These are phyloP conservation scores for Alligator mississippiensis DNA, from an alignment of 2,113 vertebrate genomes.

Conservation along the genomic window DNA sequence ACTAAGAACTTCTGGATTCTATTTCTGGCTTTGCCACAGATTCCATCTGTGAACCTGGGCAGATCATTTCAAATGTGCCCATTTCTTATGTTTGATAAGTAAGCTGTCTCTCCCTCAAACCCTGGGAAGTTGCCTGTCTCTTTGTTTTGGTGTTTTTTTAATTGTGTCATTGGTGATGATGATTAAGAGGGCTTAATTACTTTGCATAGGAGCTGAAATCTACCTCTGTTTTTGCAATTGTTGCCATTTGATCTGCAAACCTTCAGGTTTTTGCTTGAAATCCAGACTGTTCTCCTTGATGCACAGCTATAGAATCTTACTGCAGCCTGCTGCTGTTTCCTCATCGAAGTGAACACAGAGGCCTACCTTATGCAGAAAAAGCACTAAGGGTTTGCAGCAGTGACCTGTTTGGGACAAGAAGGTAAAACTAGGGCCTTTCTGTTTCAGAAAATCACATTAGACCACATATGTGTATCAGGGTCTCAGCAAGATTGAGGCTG, in stretches of 20 bases:
- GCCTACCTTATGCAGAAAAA: too few species aligned
- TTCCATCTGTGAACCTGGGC: too few species aligned
- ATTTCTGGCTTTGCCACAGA: too few species aligned
- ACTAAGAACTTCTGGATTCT: too few species aligned
- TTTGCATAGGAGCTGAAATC: background rate
- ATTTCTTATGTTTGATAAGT: background rate
- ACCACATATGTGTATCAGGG: too few species aligned
- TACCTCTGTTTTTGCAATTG: background rate
- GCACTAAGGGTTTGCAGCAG: too few species aligned
- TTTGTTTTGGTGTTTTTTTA: background rate
- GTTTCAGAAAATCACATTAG: background rate
- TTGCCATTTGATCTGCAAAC: background rate
- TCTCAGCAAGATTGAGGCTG: background rate
- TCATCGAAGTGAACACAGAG: too few species aligned
- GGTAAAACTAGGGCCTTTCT: rapidly evolving
- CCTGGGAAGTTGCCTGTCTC: too few species aligned
- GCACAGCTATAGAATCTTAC: background rate
- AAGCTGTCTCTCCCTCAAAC: too few species aligned
- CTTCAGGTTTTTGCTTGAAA: background rate
- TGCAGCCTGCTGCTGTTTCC: background rate
- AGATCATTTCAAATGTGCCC: background rate
- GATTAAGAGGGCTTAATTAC: background rate
- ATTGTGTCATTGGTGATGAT: background rate
- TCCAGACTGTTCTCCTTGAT: background rate
- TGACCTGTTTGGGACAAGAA: too few species aligned